A percentile compares a stretch with the other conserved stretches of the same genome.
phyloP scores from a whole-genome alignment of 2,797 vertebrate genomes.

The Crypturellus tataupa region DNA sequence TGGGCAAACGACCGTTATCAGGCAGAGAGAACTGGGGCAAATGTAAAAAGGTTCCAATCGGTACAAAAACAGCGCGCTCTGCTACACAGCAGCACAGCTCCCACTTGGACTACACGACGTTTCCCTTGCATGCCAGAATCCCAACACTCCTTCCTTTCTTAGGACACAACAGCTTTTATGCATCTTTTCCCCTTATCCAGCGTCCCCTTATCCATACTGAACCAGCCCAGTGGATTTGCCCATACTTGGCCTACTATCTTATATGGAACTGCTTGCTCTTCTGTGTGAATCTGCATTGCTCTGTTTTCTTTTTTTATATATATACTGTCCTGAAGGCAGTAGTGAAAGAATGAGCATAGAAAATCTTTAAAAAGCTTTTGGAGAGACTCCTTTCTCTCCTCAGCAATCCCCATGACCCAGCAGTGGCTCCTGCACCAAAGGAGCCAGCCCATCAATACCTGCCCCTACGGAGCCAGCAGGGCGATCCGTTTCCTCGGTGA shows the following conservation, averaged over 20 bases:
- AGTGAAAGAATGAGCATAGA: neutral
- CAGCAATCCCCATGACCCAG: neutral
- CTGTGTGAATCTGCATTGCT: fast-evolving
- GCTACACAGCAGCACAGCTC: neutral
- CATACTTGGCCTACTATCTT: neutral
- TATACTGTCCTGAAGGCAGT: neutral
- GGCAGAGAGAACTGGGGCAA: slow-evolving; percentile 49
- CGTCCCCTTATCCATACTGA: neutral
- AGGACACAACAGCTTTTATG: neutral
- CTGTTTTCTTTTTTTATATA: neutral
- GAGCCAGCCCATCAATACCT: neutral
- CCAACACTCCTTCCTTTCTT: neutral
- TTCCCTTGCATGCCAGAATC: neutral
- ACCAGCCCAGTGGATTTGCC: neutral
- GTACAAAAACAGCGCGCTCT: neutral
- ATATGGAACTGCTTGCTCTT: neutral
- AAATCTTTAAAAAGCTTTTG: neutral
- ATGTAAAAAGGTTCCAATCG: slow-evolving; percentile 5
- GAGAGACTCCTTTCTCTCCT: neutral
- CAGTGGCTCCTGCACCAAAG: neutral
- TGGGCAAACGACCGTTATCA: slow-evolving; percentile 28
- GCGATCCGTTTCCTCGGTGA: neutral
- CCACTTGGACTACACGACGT: fast-evolving
- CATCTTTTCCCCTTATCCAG: neutral
- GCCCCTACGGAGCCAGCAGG: neutral